Evolutionary conservation across 2,888 invertebrate species (phyloP).

Genomic region (Meghimatium bilineatum): DNA sequence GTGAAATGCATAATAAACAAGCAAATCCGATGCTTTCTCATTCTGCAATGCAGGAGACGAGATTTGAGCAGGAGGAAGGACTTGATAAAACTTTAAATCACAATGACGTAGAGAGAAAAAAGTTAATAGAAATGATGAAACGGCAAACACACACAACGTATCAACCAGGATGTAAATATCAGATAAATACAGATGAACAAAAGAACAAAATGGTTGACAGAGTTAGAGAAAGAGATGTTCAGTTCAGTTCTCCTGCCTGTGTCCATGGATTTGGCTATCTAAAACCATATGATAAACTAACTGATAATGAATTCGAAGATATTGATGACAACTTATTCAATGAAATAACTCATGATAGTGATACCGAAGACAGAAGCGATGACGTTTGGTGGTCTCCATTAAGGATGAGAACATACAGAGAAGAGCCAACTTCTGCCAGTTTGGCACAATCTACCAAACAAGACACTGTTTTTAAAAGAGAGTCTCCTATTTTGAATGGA

Average conservation of each 20-base stretch:
- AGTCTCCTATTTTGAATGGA: background rate
- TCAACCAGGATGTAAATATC: background rate
- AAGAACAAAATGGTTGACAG: background rate
- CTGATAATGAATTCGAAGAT: conserved; percentile 7
- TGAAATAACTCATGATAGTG: conserved; percentile 2
- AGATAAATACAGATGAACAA: background rate
- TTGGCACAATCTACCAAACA: background rate
- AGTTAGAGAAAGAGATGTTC: background rate
- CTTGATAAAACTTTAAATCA: background rate
- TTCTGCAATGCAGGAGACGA: background rate
- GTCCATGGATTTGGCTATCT: conserved; percentile 47
- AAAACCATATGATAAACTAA: conserved; percentile 44
- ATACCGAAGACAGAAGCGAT: background rate
- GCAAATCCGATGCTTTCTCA: background rate
- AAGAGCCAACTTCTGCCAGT: background rate
- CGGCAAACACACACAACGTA: background rate
- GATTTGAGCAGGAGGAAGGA: background rate
- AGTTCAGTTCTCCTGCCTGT: conserved; percentile 15
- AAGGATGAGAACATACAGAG: background rate
- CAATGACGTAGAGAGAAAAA: background rate
- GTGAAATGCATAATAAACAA: background rate
- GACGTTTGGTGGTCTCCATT: background rate
- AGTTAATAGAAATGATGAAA: background rate
- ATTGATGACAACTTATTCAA: background rate
- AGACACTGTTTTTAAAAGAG: background rate